Evolutionary conservation across 2,888 invertebrate species (phyloP), one percentile per base, ranked within the genome.

Genomic region (Heterodera filipjevi): DNA sequence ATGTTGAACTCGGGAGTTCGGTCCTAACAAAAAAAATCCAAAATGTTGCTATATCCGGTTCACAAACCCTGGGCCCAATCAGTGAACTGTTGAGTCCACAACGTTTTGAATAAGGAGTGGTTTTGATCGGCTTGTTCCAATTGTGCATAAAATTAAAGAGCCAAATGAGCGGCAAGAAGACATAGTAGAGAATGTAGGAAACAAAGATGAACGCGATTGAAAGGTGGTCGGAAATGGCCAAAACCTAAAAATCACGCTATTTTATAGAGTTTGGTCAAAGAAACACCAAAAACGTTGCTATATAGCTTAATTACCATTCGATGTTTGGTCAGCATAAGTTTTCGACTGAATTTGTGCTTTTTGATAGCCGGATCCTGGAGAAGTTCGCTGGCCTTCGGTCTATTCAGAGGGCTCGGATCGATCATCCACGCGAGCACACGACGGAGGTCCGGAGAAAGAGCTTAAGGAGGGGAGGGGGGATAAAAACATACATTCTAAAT

Each of bases 361-460:
- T 64, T 53, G 64, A 79, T 71, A 8, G 59, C 77, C 16, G 77
- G 77, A 79, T 77, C 77, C 16, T 35, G 6, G 16, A 79, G 70
- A 30, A 79, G 49, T 70, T 79, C 79, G 44, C 66, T 46, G 12
- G 79, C 79, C 33, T 53, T 79, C 12, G 79, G 79, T 70, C 79
- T 66, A 14, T 53, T 71, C 27, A 49, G 32, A 33, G 78, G 77
- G 27, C 53, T 64, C n/a, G 79, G 79, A 33, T 79, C 77, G 27
- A 79, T 79, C 79, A 79, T 79, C 66, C 77, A 66, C 10, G 66
- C 77, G 30, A 79, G 59, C 35, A 79, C 49, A 19, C 79, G 76
- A 39, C 71, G 66, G 27, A 79, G 44, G 30, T 77, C 77, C 22
- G 66, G 53, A 53, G 79, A 79, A 22, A 79, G 78, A 44, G 30